These are phyloP conservation scores for Serranus cabrilla DNA, from an alignment of 2,797 vertebrate genomes.

Conservation along the genomic window DNA sequence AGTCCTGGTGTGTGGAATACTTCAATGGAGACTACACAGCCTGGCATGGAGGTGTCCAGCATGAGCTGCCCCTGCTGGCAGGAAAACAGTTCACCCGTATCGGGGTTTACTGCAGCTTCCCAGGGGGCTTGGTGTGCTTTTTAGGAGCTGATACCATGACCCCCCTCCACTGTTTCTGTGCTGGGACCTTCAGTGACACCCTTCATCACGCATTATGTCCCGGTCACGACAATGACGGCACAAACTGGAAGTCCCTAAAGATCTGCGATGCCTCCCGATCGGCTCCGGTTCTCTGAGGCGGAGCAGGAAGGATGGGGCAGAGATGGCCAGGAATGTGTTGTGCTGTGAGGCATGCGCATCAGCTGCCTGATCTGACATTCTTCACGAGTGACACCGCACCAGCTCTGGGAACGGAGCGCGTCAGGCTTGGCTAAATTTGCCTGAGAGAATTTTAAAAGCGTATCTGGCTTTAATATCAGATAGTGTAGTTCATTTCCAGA, in stretches of 20 bases:
- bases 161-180: slow-evolving; percentile 72
- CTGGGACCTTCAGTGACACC: slow-evolving; percentile 69
- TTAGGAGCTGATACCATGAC: slow-evolving; percentile 77
- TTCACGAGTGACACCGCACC: slow-evolving; percentile 4
- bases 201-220: slow-evolving; percentile 73
- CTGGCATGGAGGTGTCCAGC: slow-evolving; percentile 73
- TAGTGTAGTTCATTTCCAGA: background rate
- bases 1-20: slow-evolving; percentile 81
- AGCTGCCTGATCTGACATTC: slow-evolving; percentile 26
- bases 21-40: slow-evolving; percentile 79
- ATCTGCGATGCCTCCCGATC: slow-evolving; percentile 69
- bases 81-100: slow-evolving; percentile 70
- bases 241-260: slow-evolving; percentile 72
- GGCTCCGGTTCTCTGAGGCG: slow-evolving; percentile 62
- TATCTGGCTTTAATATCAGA: slow-evolving; percentile 19
- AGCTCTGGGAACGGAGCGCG: background rate
- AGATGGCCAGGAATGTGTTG: slow-evolving; percentile 5
- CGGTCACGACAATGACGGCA: slow-evolving; percentile 76
- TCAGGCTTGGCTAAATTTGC: slow-evolving; percentile 21
- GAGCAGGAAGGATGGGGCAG: background rate
- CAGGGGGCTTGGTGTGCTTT: slow-evolving; percentile 76
- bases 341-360: background rate
- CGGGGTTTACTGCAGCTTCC: slow-evolving; percentile 75
- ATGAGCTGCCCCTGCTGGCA: slow-evolving; percentile 63
- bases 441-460: background rate